Evolutionary conservation across 2,888 invertebrate genomes (phyloP).

Genomic region (Deilephila elpenor): DNA sequence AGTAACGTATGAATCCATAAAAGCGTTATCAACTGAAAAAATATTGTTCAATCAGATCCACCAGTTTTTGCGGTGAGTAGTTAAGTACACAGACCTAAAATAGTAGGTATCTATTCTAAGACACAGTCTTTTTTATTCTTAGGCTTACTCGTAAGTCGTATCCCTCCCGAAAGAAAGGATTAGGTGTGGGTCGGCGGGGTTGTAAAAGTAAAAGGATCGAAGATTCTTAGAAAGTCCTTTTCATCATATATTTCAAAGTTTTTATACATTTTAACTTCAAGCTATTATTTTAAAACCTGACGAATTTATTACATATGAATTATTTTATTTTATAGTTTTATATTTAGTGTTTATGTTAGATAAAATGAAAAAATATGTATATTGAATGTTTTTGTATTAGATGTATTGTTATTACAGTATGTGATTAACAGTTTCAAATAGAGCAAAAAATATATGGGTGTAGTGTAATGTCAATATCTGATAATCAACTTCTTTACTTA

Average conservation of each 20-base stretch:
- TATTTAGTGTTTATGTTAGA: too few species aligned
- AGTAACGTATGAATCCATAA: neutral
- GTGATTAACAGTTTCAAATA: too few species aligned
- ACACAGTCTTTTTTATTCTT: neutral
- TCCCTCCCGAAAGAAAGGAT: constrained; percentile 15
- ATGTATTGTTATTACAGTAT: too few species aligned
- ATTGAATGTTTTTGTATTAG: too few species aligned
- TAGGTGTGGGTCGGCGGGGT: constrained; percentile 1
- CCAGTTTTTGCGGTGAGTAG: neutral
- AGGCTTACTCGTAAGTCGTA: neutral
- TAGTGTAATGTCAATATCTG: too few species aligned
- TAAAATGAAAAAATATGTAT: too few species aligned
- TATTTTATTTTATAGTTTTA: too few species aligned
- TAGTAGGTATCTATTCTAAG: neutral
- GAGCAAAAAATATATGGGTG: too few species aligned
- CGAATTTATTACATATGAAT: too few species aligned
- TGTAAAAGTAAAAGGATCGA: constrained; percentile 14
- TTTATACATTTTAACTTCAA: neutral
- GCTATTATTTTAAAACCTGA: neutral
- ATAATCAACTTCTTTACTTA: too few species aligned
- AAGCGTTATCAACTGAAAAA: neutral
- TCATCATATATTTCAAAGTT: neutral
- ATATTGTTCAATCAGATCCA: neutral
- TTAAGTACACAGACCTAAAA: neutral
- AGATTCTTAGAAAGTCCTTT: constrained; percentile 1